Evolutionary conservation across 2,888 invertebrate species (phyloP).

Genomic region (Melinopterus prodromus): DNA sequence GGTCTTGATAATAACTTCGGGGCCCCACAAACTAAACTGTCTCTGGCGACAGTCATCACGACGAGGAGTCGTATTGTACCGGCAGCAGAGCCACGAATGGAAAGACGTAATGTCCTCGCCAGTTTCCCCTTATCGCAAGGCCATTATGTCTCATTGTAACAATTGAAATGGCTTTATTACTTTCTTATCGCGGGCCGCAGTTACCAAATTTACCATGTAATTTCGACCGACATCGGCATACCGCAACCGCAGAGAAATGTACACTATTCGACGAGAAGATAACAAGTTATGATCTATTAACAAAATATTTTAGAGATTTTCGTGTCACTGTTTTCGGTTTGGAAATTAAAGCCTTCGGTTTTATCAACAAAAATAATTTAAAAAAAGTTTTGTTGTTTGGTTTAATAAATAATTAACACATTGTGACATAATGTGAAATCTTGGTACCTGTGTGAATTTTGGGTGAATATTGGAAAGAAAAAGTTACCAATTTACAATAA

Average conservation of each 20-base stretch:
- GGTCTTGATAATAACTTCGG: neutral
- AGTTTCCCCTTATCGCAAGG: neutral
- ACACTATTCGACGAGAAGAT: neutral
- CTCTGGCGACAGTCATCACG: neutral
- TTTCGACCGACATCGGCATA: neutral
- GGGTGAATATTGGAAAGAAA: too few species aligned
- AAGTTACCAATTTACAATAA: too few species aligned
- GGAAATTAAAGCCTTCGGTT: too few species aligned
- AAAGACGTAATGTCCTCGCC: neutral
- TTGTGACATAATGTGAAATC: too few species aligned
- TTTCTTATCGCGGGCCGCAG: neutral
- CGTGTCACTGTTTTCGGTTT: too few species aligned
- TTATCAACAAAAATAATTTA: too few species aligned
- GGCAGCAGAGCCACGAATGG: neutral
- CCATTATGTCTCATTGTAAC: neutral
- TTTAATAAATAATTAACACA: too few species aligned
- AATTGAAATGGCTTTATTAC: slow-evolving; percentile 4
- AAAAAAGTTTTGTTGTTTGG: too few species aligned
- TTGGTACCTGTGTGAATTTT: too few species aligned
- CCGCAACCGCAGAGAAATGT: neutral
- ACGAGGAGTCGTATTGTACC: neutral
- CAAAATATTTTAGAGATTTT: too few species aligned
- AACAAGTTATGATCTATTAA: neutral
- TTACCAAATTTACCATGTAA: slow-evolving; percentile 4
- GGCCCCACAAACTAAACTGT: neutral